A percentile compares a stretch with the other conserved stretches of the same genome.
These are phyloP conservation scores for Cnemophilus loriae DNA, from an alignment of 2,113 vertebrate species.

Conservation along the genomic window DNA sequence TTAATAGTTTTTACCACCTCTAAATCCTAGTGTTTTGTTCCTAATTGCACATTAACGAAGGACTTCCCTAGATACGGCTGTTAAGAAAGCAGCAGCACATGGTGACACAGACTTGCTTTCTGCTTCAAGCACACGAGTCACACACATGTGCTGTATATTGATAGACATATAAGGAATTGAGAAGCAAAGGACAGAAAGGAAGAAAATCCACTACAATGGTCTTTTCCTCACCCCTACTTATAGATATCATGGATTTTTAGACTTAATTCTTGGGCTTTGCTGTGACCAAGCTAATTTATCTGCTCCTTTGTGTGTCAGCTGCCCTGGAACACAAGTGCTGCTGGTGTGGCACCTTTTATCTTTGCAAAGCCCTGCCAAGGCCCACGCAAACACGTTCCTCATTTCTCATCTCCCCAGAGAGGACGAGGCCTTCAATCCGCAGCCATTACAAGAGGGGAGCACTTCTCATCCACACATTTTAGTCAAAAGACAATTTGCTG, in stretches of 20 bases:
- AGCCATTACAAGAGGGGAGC: neutral
- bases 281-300: neutral
- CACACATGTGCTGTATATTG: rapidly evolving
- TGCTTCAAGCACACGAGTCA: neutral
- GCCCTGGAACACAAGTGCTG: neutral
- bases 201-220: neutral
- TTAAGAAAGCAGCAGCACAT: neutral
- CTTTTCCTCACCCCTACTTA: neutral
- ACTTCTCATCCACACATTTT: neutral
- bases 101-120: neutral
- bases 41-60: neutral
- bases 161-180: neutral
- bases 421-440: neutral
- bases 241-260: neutral
- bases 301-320: neutral
- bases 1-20: neutral
- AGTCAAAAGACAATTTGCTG: neutral
- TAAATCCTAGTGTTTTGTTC: neutral
- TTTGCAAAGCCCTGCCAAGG: neutral
- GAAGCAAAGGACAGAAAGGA: neutral
- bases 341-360: neutral
- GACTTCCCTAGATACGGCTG: rapidly evolving
- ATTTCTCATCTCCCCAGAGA: neutral
- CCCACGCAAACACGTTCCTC: neutral
- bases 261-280: neutral